phyloP scores from a whole-genome alignment of 2,113 vertebrate genomes.

The Planiliza haematocheilus region DNA sequence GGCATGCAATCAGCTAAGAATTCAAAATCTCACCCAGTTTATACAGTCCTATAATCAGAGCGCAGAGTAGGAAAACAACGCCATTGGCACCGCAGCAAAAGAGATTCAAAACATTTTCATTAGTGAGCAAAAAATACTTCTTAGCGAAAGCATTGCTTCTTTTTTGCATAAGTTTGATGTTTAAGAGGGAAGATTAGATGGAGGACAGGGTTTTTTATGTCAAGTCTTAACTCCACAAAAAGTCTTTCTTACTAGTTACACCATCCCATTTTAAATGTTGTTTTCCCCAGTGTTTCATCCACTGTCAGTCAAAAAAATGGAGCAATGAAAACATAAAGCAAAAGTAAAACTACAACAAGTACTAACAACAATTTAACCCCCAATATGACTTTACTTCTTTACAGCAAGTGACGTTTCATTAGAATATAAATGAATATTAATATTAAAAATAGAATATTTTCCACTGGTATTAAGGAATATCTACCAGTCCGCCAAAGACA shows the following conservation, averaged over 20 bases:
- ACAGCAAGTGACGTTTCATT: too few relatives aligned
- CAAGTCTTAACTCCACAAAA: constrained; percentile 47
- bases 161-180: constrained; percentile 69
- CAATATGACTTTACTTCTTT: constrained; percentile 8
- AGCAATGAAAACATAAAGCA: constrained; percentile 29
- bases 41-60: constrained; percentile 78
- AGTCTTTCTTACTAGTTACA: constrained; percentile 36
- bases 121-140: constrained; percentile 69
- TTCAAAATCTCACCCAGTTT: constrained; percentile 76
- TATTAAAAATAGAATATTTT: too few relatives aligned
- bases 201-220: constrained; percentile 45
- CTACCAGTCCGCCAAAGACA: too few relatives aligned
- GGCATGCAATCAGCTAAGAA: constrained; percentile 81
- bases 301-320: constrained; percentile 47
- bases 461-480: too few relatives aligned
- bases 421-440: too few relatives aligned
- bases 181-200: constrained; percentile 61
- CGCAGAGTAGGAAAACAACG: constrained; percentile 70
- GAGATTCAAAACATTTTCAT: constrained; percentile 77
- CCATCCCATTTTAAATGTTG: constrained; percentile 37
- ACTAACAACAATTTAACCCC: too few relatives aligned
- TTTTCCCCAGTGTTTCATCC: constrained; percentile 27
- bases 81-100: constrained; percentile 65
- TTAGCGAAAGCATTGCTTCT: constrained; percentile 68
- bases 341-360: constrained; percentile 1